Evolutionary conservation across 1,140 invertebrate genomes (phyloP), one percentile per base, ranked within the genome.

Genomic region (Phymastichus coffea): DNA sequence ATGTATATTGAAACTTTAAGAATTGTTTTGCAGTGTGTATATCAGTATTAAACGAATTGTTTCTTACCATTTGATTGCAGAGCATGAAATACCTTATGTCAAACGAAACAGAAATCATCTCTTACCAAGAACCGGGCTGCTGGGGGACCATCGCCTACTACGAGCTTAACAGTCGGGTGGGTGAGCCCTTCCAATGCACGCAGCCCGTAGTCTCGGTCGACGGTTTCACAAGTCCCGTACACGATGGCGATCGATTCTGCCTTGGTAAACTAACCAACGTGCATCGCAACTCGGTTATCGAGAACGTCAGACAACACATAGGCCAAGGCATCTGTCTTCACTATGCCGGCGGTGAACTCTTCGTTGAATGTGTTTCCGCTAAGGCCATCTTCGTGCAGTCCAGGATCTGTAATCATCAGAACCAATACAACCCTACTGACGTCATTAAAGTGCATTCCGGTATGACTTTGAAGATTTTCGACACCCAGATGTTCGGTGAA

Each of bases 281-380:
- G 23, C 97, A 97, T 78, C 84, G 95, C 57, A 98, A 97, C 77
- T 94, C 93, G 14, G 95, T 93, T 1, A 97, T 97, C 63, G 95
- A 98, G 79, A 97, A 97, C 71, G 97, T 95, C 2, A 83, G 95
- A 57, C 84, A 94, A 70, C 94, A 97, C 72, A 98, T 98, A 81
- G 95, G 95, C 33, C 94, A 93, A 84, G 96, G 97, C 4, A 93
- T 98, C 2, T 91, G 97, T 77, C 79, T 99, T 23, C 98, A 98
- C 79, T 98, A 99, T 72, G 94, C 98, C 23, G 94, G 93, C 17
- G 96, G 97, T 0, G 97, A 99, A 77, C 95, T 99, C 6, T 99
- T 97, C 80, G 92, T 94, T 2, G 93, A 97, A 76, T 97, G 94
- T 71, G 79, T 95, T 4, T 95, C 93, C 14, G 94, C 97, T 74